phyloP scores from a whole-genome alignment of 2,888 invertebrate species.

The Glomeris marginata region DNA sequence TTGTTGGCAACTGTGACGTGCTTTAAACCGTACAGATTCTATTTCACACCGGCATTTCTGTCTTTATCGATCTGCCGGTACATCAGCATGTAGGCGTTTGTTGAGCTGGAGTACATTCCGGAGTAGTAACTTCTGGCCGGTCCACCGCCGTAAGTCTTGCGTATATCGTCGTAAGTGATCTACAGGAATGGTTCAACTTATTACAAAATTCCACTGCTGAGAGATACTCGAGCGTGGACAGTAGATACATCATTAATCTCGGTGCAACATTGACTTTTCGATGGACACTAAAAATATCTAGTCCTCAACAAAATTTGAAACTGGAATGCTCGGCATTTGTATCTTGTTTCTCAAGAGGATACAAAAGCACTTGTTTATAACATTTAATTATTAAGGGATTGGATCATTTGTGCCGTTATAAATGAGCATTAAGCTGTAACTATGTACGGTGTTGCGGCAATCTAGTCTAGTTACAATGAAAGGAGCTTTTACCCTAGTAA shows the following conservation, averaged over 20 bases:
- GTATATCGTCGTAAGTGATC: slow-evolving; percentile 65
- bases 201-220: neutral
- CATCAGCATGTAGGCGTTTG: slow-evolving; percentile 84
- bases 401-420: too few relatives aligned
- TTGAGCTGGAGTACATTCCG: slow-evolving; percentile 59
- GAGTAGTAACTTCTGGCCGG: slow-evolving; percentile 48
- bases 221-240: neutral
- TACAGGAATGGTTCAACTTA: slow-evolving; percentile 24
- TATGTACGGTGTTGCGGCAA: too few relatives aligned
- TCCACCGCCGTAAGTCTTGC: slow-evolving; percentile 65
- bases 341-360: too few relatives aligned
- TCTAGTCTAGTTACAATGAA: too few relatives aligned
- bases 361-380: too few relatives aligned
- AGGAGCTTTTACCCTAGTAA: slow-evolving; percentile 54
- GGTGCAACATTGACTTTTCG: too few relatives aligned
- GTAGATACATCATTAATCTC: too few relatives aligned
- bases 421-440: too few relatives aligned
- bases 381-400: too few relatives aligned
- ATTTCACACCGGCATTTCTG: slow-evolving; percentile 25
- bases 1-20: neutral
- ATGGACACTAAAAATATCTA: too few relatives aligned
- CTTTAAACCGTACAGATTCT: neutral
- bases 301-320: too few relatives aligned
- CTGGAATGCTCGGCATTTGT: too few relatives aligned
- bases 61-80: slow-evolving; percentile 47